Evolutionary conservation across 2,888 invertebrate species (phyloP), one percentile per base, ranked within the genome.

Genomic region (Neoaliturus tenellus): DNA sequence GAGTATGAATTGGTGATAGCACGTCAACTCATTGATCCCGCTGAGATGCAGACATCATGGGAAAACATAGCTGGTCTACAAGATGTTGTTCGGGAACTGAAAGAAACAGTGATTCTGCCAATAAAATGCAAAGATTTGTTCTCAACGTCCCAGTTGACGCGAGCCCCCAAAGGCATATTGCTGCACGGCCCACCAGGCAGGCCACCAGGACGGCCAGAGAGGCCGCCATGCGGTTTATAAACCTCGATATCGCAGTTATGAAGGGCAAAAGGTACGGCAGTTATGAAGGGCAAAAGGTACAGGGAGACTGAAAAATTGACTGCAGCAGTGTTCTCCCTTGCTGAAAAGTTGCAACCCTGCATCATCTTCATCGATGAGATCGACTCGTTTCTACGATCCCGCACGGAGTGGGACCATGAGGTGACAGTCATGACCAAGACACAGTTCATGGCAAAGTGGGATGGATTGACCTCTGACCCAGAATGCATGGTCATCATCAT

Each of bases 371-470:
- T 98, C 90, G 99, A 99, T 91, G 99, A 99, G 93, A 99, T 99
- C 88, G 95, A 99, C 92, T 98, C 99, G 20, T 98, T 99, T 91
- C 92, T 99, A 87, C 94, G 99, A 84, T 94, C 95, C 81, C 94
- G 99, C 84, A 97, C 96, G 87, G 93, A 95, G 0, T 95, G 96
- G 89, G 99, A 99, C 91, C 99, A 99, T 90, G 99, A 99, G 91
- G 98, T 98, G 0, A 99, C 99, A 0, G 98, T 98, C 23, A 99
- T 99, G 98, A 99, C 99, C 96, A 99, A 99, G 92, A 98, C 99
- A 0, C 99, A 99, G 92, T 99, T 99, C 91, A 99, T 99, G 99
- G 98, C 98, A 88, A 92, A 98, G 86, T 99, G 99, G 99, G 99
- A 99, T 91, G 99, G 99, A 0, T 93, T 99, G 84, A 96, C 95